Percentiles rank a stretch among this genome's conserved stretches.
phyloP scores from a whole-genome alignment of 2,113 vertebrate species.

The Clarias magur region DNA sequence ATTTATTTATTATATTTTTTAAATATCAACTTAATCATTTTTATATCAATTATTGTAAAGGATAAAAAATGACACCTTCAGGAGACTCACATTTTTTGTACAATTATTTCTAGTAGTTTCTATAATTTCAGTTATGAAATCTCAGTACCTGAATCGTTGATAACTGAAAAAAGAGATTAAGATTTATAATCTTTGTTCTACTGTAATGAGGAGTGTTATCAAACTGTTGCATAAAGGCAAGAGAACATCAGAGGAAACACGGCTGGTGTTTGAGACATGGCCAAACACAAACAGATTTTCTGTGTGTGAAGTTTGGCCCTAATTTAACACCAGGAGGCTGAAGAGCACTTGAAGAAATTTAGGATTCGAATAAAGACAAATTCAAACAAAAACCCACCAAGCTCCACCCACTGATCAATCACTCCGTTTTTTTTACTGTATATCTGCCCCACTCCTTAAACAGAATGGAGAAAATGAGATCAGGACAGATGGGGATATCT shows the following conservation, averaged over 20 bases:
- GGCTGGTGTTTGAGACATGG: not conserved
- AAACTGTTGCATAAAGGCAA: not conserved
- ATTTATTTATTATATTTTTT: no score
- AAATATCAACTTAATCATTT: no score
- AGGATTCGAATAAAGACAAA: not conserved
- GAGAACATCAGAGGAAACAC: not conserved
- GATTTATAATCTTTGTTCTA: not conserved
- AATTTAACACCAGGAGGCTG: not conserved
- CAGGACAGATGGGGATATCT: conserved; percentile 82
- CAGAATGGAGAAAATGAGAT: conserved; percentile 77
- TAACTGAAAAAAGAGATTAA: not conserved
- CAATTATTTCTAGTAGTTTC: not conserved
- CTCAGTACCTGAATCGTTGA: not conserved
- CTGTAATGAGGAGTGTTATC: not conserved
- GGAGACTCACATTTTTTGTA: not conserved
- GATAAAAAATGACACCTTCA: not conserved
- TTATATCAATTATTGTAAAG: not conserved
- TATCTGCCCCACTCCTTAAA: conserved; percentile 83
- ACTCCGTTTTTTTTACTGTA: conserved; percentile 60
- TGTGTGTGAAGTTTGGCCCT: not conserved
- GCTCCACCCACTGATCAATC: conserved; percentile 46
- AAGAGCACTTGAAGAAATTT: not conserved
- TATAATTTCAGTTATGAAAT: not conserved
- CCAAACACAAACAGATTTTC: not conserved
- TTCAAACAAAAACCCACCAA: conserved; percentile 6